Conservation (phyloP, 2,888 invertebrate genomes). For the Lepetodrilus schrolli region DNA sequence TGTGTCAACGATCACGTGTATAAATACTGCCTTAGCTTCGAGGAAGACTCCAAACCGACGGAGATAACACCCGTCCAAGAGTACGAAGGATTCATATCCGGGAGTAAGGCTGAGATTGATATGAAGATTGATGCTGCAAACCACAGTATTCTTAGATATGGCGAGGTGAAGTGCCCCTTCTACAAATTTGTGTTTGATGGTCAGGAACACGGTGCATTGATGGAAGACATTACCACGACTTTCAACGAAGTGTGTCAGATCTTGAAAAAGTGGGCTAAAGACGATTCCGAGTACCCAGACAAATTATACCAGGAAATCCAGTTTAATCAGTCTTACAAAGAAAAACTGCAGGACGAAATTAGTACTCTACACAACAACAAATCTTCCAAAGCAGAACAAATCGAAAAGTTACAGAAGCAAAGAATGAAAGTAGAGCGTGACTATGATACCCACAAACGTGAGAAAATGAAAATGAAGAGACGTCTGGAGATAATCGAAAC, state of each 20-base stretch:
- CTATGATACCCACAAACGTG: slow-evolving; percentile 47
- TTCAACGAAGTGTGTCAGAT: slow-evolving; percentile 50
- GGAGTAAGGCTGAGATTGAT: slow-evolving; percentile 52
- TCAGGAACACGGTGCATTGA: slow-evolving; percentile 45
- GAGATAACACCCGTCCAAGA: slow-evolving; percentile 53
- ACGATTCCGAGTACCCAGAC: slow-evolving; percentile 59
- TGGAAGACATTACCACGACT: slow-evolving; percentile 50
- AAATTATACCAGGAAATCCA: slow-evolving; percentile 57
- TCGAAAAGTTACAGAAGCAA: slow-evolving; percentile 49
- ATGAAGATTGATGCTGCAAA: slow-evolving; percentile 50
- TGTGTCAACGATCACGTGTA: slow-evolving; percentile 57
- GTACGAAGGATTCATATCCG: slow-evolving; percentile 52
- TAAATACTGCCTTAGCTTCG: slow-evolving; percentile 61
- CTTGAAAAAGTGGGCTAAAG: slow-evolving; percentile 56
- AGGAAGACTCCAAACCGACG: slow-evolving; percentile 53
- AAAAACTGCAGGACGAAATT: slow-evolving; percentile 53
- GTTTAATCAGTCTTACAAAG: slow-evolving; percentile 54
- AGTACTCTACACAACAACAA: slow-evolving; percentile 44
- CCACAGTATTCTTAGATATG: slow-evolving; percentile 54
- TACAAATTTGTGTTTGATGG: slow-evolving; percentile 53
- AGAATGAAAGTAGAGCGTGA: slow-evolving; percentile 45
- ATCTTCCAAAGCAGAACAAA: slow-evolving; percentile 38
- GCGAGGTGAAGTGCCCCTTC: slow-evolving; percentile 54
- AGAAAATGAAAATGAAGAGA: slow-evolving; percentile 52
- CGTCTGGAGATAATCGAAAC: slow-evolving; percentile 54